phyloP scores from a whole-genome alignment of 2,888 invertebrate species.

The Exephanes ischioxanthus region DNA sequence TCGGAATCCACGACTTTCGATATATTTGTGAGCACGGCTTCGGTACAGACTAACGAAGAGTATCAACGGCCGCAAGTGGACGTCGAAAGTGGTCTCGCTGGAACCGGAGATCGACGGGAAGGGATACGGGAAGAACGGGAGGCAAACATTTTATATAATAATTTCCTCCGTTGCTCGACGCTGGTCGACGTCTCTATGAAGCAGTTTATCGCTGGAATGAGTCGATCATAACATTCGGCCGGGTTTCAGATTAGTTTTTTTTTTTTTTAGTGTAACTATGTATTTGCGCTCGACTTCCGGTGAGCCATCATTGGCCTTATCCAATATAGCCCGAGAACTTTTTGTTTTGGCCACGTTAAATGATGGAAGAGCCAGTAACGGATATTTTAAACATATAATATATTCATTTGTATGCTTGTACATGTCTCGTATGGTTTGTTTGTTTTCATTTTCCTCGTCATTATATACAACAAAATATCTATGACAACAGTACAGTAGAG shows the following conservation, averaged over 20 bases:
- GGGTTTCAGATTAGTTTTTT: not conserved
- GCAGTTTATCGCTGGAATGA: not conserved
- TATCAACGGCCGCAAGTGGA: conserved; percentile 5
- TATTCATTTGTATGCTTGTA: conserved; percentile 83
- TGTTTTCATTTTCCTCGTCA: conserved; percentile 69
- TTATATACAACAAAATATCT: conserved; percentile 84
- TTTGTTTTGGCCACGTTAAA: conserved; percentile 4
- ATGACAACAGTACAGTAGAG: conserved; percentile 83
- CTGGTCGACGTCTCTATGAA: not conserved
- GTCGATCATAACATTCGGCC: not conserved
- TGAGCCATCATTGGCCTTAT: not conserved
- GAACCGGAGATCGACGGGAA: conserved; percentile 1
- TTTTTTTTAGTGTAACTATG: not conserved
- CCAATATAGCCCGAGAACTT: not conserved
- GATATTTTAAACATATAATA: conserved; percentile 84
- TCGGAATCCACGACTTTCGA: conserved; percentile 7
- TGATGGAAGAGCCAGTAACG: conserved; percentile 26
- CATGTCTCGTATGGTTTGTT: conserved; percentile 74
- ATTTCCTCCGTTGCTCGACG: not conserved
- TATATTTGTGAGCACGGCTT: conserved; percentile 20
- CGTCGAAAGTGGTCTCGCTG: conserved; percentile 26
- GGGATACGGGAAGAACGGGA: conserved; percentile 5
- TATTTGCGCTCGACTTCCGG: not conserved
- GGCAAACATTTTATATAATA: conserved; percentile 19
- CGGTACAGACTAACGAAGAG: not conserved